Percentiles rank a stretch among this genome's conserved stretches.
phyloP scores from a whole-genome alignment of 2,797 vertebrate genomes.

The Sebastes trivittatus region DNA sequence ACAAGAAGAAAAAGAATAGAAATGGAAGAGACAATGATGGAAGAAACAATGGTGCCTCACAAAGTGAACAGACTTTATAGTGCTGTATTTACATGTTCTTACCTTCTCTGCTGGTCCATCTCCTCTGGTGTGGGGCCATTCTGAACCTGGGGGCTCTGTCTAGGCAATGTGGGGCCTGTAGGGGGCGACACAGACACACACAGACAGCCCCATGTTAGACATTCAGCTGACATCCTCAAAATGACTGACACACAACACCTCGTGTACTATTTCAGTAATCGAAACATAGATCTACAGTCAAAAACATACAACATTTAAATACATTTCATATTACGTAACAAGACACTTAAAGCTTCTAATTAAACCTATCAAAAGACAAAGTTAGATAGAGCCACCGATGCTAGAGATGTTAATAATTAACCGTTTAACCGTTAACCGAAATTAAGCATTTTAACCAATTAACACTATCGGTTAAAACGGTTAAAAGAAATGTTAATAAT shows the following conservation, averaged over 20 bases:
- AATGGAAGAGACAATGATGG: background rate
- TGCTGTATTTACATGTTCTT: constrained; percentile 5
- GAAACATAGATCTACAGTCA: background rate
- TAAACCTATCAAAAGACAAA: background rate
- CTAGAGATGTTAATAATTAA: too few species aligned
- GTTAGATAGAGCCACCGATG: background rate
- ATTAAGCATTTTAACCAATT: too few species aligned
- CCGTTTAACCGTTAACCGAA: too few species aligned
- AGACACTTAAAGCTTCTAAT: background rate
- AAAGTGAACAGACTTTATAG: too few species aligned
- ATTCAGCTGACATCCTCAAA: background rate
- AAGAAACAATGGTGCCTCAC: background rate
- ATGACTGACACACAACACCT: background rate
- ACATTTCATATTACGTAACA: background rate
- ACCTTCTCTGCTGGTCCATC: constrained; percentile 96
- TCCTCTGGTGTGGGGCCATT: constrained; percentile 96
- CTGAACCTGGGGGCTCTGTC: constrained; percentile 92
- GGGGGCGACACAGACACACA: constrained; percentile 37
- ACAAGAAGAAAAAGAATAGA: too few species aligned
- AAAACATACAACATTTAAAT: background rate
- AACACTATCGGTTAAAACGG: too few species aligned
- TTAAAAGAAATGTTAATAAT: too few species aligned
- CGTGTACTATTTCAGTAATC: background rate
- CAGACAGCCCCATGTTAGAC: background rate
- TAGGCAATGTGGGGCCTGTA: constrained; percentile 92